Base-by-base conservation (phyloP, 1,140 invertebrate genomes). In the Papilio polyxenes region DNA sequence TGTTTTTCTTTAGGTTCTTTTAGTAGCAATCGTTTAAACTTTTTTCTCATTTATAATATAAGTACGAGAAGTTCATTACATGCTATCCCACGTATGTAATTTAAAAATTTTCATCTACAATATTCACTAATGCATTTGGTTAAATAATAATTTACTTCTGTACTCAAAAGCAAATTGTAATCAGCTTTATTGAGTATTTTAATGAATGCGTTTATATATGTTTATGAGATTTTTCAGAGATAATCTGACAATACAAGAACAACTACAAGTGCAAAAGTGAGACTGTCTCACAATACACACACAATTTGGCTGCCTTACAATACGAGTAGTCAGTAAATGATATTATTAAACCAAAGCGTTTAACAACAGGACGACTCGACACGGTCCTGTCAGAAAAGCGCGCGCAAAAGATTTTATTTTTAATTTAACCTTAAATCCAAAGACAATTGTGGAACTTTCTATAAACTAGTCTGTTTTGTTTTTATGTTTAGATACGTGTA, bases 321-420 rank as follows among this genome's bases (percentile, higher is more conserved):
- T 48, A 15, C 59, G n/a, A 53, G 44, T 40, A 17, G 48, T 15
- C 85, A 87, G 83, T 83, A 53, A 87, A 92, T 86, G 86, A 88
- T 91, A 91, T 92, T 91, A 92, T 92, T 91, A 89, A 83, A 86
- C 82, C 74, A 76, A 80, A 84, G 86, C 89, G 87, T 90, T 88
- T 86, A 83, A 87, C 87, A 86, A 87, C 86, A 90, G 91, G 89
- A 92, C 91, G 92, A 89, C 89, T 20, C 59, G 53, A 31, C 10
- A 85, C 89, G 83, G 82, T 85, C 82, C 83, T 82, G 82, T 81
- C 65, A 75, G 69, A 49, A 37, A 81, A 82, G 75, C 85, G 86
- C 86, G 87, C 83, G 82, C 3, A 72, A 84, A 86, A 79, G 78
- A 72, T 75, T 81, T 40, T 75, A 79, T 75, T 82, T 31, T 31